Evolutionary conservation across 35 echinoderm and acorn worm species (phyloP).

Genomic region (Apostichopus californicus): DNA sequence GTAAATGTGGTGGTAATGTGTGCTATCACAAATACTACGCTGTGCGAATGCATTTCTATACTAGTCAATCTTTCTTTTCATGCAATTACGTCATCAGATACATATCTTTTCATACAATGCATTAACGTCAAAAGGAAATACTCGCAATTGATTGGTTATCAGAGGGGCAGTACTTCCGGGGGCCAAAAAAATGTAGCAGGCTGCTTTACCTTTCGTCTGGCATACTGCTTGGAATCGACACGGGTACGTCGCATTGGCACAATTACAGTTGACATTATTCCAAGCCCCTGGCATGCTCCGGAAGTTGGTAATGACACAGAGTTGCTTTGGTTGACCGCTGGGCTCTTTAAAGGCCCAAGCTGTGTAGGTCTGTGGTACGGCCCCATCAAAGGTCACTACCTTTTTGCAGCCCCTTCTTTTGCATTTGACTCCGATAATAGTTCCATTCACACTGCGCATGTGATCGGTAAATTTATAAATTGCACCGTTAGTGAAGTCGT

Average conservation of each 20-base stretch:
- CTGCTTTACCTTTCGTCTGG: slow-evolving; percentile 16
- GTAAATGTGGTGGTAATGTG: no score
- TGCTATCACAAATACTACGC: no score
- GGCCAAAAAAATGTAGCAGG: no score
- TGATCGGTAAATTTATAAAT: slow-evolving; percentile 12
- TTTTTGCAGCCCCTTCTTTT: slow-evolving; percentile 40
- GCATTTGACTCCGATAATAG: slow-evolving; percentile 21
- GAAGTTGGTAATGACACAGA: slow-evolving; percentile 41
- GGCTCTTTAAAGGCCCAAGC: slow-evolving; percentile 47
- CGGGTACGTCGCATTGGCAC: slow-evolving; percentile 13
- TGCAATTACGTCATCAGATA: no score
- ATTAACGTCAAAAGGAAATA: no score
- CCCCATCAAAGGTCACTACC: neutral
- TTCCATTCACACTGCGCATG: neutral
- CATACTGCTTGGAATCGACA: slow-evolving; percentile 46
- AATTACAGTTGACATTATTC: slow-evolving; percentile 55
- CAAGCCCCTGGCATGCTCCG: slow-evolving; percentile 20
- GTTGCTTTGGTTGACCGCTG: slow-evolving; percentile 27
- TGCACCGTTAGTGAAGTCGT: slow-evolving; percentile 55
- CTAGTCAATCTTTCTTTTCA: no score
- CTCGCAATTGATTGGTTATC: no score
- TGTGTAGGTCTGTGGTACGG: slow-evolving; percentile 1
- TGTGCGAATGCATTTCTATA: no score
- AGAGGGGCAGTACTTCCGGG: no score
- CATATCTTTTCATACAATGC: no score